Conservation (phyloP, 2,888 invertebrate species). For the Morinoia aosen region DNA sequence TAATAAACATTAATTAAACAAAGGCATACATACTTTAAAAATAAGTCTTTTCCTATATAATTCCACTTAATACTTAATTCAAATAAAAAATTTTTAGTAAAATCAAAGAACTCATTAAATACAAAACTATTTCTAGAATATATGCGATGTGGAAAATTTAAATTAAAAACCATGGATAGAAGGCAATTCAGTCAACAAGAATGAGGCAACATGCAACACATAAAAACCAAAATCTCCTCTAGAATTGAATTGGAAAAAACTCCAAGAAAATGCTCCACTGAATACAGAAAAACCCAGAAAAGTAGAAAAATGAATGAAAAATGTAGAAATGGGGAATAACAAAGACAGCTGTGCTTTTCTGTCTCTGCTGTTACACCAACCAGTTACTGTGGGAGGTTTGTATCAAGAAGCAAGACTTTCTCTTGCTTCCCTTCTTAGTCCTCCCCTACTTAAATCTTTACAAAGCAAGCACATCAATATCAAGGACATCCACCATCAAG, state of each 20-base stretch:
- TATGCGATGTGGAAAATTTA: too few relatives aligned
- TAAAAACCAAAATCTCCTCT: neutral
- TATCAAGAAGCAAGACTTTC: neutral
- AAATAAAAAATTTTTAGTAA: too few relatives aligned
- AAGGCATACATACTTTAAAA: too few relatives aligned
- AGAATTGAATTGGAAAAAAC: neutral
- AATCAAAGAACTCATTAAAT: too few relatives aligned
- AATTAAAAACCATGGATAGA: too few relatives aligned
- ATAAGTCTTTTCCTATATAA: too few relatives aligned
- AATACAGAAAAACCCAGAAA: neutral
- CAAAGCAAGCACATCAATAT: neutral
- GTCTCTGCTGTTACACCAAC: slow-evolving; percentile 42
- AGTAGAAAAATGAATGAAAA: too few relatives aligned
- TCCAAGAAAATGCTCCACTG: neutral
- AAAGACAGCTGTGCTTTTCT: slow-evolving; percentile 19
- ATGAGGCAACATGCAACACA: neutral
- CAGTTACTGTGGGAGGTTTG: slow-evolving; percentile 28
- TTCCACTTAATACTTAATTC: too few relatives aligned
- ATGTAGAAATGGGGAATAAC: slow-evolving; percentile 43
- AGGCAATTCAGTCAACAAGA: too few relatives aligned
- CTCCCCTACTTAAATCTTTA: slow-evolving; percentile 22
- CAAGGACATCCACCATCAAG: neutral
- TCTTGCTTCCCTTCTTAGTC: slow-evolving; percentile 18
- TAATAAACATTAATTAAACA: too few relatives aligned
- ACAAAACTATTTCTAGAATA: too few relatives aligned